These are phyloP conservation scores for Xyliphius kryptos DNA, from an alignment of 2,113 vertebrate species.

Conservation along the genomic window DNA sequence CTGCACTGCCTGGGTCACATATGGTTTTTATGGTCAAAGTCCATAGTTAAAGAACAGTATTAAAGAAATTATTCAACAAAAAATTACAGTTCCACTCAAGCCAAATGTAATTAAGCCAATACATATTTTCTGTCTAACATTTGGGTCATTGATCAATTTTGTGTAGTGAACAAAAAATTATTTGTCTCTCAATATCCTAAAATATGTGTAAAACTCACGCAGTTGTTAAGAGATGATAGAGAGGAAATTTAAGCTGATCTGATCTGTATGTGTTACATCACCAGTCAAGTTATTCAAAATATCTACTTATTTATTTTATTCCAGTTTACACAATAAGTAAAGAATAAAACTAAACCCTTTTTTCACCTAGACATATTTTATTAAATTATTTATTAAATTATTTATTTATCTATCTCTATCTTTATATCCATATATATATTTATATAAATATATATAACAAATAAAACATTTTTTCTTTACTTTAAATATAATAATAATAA, in stretches of 20 bases:
- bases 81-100: background rate
- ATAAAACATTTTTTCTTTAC: too few relatives aligned
- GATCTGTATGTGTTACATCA: too few relatives aligned
- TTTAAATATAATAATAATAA: too few relatives aligned
- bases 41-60: background rate
- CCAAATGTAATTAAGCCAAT: background rate
- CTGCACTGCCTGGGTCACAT: conserved; percentile 2
- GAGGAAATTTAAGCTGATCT: background rate
- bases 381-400: too few relatives aligned
- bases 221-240: background rate
- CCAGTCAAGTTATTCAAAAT: too few relatives aligned
- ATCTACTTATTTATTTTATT: too few relatives aligned
- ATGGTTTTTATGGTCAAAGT: conserved; percentile 22
- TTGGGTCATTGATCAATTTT: background rate
- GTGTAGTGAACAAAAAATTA: conserved; percentile 2
- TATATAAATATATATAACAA: too few relatives aligned
- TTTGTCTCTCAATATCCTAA: background rate
- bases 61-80: conserved; percentile 7
- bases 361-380: too few relatives aligned
- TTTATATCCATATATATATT: too few relatives aligned
- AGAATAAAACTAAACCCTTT: too few relatives aligned
- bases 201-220: background rate
- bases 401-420: too few relatives aligned
- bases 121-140: background rate
- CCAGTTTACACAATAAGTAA: too few relatives aligned